Evolutionary conservation across 2,797 vertebrate species (phyloP), one percentile per base, ranked within the genome.

Genomic region (Epinephelus malabaricus): DNA sequence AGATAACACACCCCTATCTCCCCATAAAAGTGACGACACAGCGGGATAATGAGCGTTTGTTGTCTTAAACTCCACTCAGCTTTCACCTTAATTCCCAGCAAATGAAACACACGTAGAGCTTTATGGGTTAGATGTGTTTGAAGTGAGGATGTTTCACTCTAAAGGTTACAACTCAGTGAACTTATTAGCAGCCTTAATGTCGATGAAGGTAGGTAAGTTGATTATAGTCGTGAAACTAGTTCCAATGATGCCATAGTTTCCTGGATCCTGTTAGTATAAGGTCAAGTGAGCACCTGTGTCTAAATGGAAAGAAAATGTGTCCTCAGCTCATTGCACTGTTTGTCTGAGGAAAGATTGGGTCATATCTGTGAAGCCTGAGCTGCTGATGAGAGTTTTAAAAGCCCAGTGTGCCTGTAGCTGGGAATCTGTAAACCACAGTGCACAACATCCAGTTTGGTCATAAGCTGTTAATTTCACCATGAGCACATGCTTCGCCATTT

Each of bases 21-120:
- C 81, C 71, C 78, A 74, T 60, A 68, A 89, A 89, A 84, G 80
- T 85, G 87, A 92, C 78, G 74, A 64, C 72, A 64, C 73, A 73
- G 64, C 38, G 40, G 60, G 55, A 75, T 53, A 77, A 65, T 73
- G 84, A 54, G 49, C 43, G 55, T 69, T 18, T 70, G 30, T 55
- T 54, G 46, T 34, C 56, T 17, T 38, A 50, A 61, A 34, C 59
- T 66, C 53, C 5, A 8, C 25, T 30, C 56, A 51, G 14, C 53
- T 54, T 46, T 69, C 43, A 51, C 40, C 40, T 50, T 54, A 14
- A 62, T 13, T 60, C 21, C 34, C 43, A 49, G 43, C 21, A 10
- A 25, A 21, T 14, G 5, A 43, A 40, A 55, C 55, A 3, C 2
- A 14, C 12, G 6, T 14, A 30, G 3, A 34, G 19, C 54, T 34